Evolutionary conservation across 2,797 vertebrate species (phyloP), one percentile per base, ranked within the genome.

Genomic region (Phoebastria nigripes): DNA sequence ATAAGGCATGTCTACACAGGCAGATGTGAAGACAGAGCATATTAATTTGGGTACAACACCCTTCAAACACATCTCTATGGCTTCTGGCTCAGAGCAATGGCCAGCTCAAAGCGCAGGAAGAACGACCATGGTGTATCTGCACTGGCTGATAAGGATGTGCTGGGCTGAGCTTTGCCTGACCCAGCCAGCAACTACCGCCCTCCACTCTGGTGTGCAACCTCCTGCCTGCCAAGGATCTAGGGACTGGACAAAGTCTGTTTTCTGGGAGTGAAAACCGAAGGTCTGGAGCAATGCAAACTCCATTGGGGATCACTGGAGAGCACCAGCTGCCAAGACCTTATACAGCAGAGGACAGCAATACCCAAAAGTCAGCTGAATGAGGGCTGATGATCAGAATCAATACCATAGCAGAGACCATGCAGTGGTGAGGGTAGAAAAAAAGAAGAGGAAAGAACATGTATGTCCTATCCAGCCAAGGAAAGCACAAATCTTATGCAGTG

Each of bases 131-230:
- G 88, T 28, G 12, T 0, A 6, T 15, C 91, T 39, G 41, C 41
- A 3, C 26, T 11, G 58, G 46, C 71, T 37, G 59, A 14, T 6
- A 18, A 26, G 28, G 39, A 44, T 0, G 0, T 5, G 63, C 61
- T 18, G 61, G 42, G 73, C 82, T 22, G 55, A 49, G 31, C 81
- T 59, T 9, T 41, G 39, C 31, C 81, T 29, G 52, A 47, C 26
- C 52, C 83, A 80, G 62, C 5, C 83, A 56, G 63, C 39, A 76
- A 4, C 12, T 5, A 15, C 11, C 12, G 0, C n/a, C 37, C 74
- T 44, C n/a, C 11, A 0, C 41, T 49, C 67, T 28, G 46, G 55
- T 28, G 28, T 2, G 52, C 41, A 18, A 35, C 12, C 37, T 33
- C 74, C 79, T 71, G 17, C 70, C 58, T 33, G 67, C 65, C 74